These are phyloP conservation scores for Alosa sapidissima DNA, from an alignment of 2,797 vertebrate genomes.

Conservation along the genomic window DNA sequence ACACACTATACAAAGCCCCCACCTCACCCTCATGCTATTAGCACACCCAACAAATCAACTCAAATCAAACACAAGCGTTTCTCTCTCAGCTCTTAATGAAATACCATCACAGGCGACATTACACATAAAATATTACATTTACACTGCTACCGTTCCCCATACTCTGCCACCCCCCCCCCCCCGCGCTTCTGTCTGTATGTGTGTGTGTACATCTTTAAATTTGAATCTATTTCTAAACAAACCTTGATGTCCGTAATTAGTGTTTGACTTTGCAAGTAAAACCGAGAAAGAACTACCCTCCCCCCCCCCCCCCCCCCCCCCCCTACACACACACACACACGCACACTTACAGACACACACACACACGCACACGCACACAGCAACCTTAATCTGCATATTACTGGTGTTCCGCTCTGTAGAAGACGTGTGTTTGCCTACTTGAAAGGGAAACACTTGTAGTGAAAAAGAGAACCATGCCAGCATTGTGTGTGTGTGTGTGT, in stretches of 20 bases:
- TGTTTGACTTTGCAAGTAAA: too few relatives aligned
- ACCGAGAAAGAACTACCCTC: not conserved
- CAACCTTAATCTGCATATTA: not conserved
- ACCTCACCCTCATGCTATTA: not conserved
- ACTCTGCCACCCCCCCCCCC: not conserved
- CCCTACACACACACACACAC: not conserved
- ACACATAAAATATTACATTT: not conserved
- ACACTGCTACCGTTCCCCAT: not conserved
- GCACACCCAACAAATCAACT: not conserved
- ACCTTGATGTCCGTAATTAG: too few relatives aligned
- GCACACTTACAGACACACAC: not conserved
- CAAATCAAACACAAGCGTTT: not conserved
- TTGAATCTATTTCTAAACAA: too few relatives aligned
- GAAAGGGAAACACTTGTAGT: not conserved
- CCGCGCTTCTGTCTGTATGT: too few relatives aligned
- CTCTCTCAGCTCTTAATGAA: not conserved
- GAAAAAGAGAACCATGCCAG: not conserved
- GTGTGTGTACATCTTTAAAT: too few relatives aligned
- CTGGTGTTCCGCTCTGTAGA: not conserved
- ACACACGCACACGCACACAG: not conserved
- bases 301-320: too few relatives aligned
- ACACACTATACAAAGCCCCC: slow-evolving; percentile 43
- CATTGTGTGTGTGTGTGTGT: slow-evolving; percentile 10
- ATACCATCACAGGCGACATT: not conserved
- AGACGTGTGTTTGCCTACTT: not conserved